Conservation (phyloP, 2,888 invertebrate genomes). For the Andrena marginata region DNA sequence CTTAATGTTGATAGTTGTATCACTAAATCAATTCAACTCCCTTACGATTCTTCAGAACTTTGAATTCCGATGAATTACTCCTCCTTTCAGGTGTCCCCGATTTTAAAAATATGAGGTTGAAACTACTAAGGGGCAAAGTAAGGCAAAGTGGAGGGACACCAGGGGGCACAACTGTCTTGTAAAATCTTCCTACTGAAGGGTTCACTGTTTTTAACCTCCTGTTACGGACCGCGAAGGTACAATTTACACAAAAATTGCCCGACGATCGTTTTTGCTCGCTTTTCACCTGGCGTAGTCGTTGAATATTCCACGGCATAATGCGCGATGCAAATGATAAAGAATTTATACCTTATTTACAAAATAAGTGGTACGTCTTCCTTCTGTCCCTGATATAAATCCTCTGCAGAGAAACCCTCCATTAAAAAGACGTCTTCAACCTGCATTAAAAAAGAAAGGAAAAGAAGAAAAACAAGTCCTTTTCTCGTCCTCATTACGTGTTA, state of each 20-base stretch:
- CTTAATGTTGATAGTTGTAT: too few relatives aligned
- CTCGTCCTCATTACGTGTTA: conserved; percentile 1
- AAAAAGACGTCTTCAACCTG: neutral
- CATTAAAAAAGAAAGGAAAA: neutral
- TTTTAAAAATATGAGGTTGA: neutral
- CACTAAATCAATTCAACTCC: too few relatives aligned
- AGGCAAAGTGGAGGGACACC: neutral
- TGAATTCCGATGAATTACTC: too few relatives aligned
- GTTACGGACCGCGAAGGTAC: conserved; percentile 29
- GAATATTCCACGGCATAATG: conserved; percentile 72
- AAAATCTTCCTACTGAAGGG: conserved; percentile 14
- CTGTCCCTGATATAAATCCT: conserved; percentile 6
- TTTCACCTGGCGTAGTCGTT: conserved; percentile 48
- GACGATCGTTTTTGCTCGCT: conserved; percentile 31
- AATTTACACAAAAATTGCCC: conserved; percentile 57
- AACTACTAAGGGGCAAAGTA: neutral
- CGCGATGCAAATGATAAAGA: conserved; percentile 76
- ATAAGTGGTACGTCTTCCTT: conserved; percentile 66
- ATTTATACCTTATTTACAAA: conserved; percentile 78
- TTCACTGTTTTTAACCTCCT: conserved; percentile 40
- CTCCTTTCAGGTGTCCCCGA: too few relatives aligned
- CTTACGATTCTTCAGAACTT: too few relatives aligned
- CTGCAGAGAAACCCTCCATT: neutral
- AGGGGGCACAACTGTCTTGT: conserved; percentile 3
- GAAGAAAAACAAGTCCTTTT: neutral